Evolutionary conservation across 2,888 invertebrate species (phyloP).

Genomic region (Agrochola litura): DNA sequence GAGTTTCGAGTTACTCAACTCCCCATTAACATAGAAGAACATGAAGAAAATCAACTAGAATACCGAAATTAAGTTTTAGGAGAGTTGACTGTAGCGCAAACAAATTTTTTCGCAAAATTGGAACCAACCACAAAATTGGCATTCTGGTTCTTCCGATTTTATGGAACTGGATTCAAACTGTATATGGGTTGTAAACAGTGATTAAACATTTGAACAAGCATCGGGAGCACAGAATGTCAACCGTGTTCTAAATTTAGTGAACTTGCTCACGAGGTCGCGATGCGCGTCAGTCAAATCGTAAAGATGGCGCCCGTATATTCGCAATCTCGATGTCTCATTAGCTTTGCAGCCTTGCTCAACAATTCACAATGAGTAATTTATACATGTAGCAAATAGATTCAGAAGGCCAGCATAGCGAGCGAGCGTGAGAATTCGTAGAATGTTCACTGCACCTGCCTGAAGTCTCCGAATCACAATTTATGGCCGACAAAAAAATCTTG

Average conservation of each 20-base stretch:
- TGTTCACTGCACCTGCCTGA: conserved; percentile 72
- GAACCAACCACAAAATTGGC: background rate
- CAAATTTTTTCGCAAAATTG: background rate
- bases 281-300: conserved; percentile 81
- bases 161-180: conserved; percentile 14
- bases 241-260: conserved; percentile 83
- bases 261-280: conserved; percentile 81
- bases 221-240: conserved; percentile 74
- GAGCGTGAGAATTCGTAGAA: conserved; percentile 78
- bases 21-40: background rate
- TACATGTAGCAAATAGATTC: conserved; percentile 75
- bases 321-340: conserved; percentile 81
- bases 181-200: conserved; percentile 47
- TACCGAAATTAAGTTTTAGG: background rate
- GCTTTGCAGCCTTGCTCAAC: conserved; percentile 81
- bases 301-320: conserved; percentile 84
- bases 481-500: conserved; percentile 52
- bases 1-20: conserved; percentile 10
- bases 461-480: conserved; percentile 63
- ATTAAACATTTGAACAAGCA: conserved; percentile 57
- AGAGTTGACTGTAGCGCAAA: background rate
- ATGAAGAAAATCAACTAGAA: background rate
- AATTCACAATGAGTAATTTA: conserved; percentile 81
- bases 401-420: conserved; percentile 77
- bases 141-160: background rate